phyloP scores from a whole-genome alignment of 1,140 invertebrate species.

The Panagrolaimus sp. region DNA sequence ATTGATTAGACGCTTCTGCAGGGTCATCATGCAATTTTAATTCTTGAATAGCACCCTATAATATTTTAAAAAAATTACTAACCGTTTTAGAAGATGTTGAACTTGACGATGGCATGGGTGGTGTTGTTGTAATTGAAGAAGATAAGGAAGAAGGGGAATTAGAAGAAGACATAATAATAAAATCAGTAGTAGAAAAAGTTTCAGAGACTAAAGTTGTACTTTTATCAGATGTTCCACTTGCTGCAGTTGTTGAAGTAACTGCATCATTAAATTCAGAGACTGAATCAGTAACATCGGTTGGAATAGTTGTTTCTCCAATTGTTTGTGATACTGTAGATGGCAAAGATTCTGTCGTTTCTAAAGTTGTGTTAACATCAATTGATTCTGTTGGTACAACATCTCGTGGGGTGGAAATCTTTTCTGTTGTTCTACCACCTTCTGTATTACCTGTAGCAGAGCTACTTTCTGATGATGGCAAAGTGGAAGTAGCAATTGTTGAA shows the following conservation, averaged over 20 bases:
- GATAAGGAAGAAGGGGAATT: not conserved
- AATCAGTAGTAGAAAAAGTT: not conserved
- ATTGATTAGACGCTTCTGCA: constrained; percentile 68
- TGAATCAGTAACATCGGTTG: not conserved
- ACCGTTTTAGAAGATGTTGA: not conserved
- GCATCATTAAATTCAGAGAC: not conserved
- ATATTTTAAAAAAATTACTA: constrained; percentile 17
- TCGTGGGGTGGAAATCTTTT: no score
- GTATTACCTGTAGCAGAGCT: no score
- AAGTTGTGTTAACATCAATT: not conserved
- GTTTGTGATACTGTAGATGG: not conserved
- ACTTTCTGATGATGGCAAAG: no score
- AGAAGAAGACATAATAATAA: no score
- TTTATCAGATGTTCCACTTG: not conserved
- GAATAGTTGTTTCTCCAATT: not conserved
- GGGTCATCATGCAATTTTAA: constrained; percentile 68
- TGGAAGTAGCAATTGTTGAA: no score
- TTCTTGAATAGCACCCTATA: constrained; percentile 72
- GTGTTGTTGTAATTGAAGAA: not conserved
- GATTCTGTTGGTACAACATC: no score
- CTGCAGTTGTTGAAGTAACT: not conserved
- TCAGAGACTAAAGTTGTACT: not conserved
- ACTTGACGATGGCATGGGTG: constrained; percentile 1
- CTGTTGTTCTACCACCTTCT: no score
- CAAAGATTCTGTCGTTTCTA: not conserved